Percentiles rank a stretch among this genome's conserved stretches.
Evolutionary conservation across 1,140 invertebrate genomes (phyloP).

Genomic region (Bombus haemorrhoidalis): DNA sequence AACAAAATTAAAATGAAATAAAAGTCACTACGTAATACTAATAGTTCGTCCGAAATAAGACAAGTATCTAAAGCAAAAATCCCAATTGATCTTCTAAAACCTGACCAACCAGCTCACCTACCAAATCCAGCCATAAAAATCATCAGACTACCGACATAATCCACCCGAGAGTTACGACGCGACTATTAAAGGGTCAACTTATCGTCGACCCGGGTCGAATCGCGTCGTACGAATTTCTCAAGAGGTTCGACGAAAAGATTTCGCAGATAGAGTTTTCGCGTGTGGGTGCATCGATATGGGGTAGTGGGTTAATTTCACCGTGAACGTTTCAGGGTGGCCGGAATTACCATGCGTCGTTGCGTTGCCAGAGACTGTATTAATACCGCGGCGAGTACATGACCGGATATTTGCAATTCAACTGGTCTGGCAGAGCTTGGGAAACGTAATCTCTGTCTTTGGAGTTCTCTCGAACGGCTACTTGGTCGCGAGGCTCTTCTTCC

Average conservation of each 20-base stretch:
- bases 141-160: constrained; percentile 3
- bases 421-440: background rate
- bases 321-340: background rate
- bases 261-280: too few species aligned
- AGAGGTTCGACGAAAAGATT: background rate
- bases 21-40: too few species aligned
- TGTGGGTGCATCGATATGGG: background rate
- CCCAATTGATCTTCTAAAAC: background rate
- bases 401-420: constrained; percentile 20
- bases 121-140: constrained; percentile 1
- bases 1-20: too few species aligned
- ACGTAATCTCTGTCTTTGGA: constrained; percentile 19
- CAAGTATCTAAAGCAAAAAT: background rate
- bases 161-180: background rate
- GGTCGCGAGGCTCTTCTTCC: background rate
- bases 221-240: background rate
- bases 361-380: background rate
- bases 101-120: too few species aligned
- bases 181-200: constrained; percentile 18
- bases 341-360: background rate
- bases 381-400: background rate
- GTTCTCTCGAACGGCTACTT: constrained; percentile 5
- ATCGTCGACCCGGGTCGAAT: background rate
- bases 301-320: background rate
- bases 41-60: background rate